Evolutionary conservation across 37 sponge, comb jelly and placozoan genomes (phyloP).

Genomic region (Corticium candelabrum): DNA sequence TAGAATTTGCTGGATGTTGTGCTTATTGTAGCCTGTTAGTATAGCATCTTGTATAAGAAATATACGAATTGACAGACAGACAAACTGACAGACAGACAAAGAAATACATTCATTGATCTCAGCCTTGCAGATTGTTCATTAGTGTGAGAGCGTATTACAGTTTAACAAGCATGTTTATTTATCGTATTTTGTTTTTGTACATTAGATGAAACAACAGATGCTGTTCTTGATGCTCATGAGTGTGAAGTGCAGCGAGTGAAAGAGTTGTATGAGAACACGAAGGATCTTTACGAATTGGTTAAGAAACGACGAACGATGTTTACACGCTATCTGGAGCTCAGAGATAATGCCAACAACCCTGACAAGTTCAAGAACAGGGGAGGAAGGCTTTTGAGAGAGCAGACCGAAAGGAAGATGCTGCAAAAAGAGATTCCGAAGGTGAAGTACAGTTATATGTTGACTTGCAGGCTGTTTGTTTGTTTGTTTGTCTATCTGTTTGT

Average conservation of each 20-base stretch:
- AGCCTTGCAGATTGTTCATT: not conserved
- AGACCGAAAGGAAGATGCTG: not conserved
- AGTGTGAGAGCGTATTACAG: not conserved
- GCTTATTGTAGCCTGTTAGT: no score
- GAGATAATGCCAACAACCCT: not conserved
- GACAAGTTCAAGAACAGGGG: not conserved
- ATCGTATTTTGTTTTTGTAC: not conserved
- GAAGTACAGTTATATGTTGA: no score
- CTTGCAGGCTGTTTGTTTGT: no score
- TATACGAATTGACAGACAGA: no score
- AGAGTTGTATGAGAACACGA: not conserved
- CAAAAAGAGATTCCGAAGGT: not conserved
- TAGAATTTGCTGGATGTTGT: no score
- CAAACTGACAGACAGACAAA: no score
- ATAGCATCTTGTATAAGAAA: no score
- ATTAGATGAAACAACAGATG: not conserved
- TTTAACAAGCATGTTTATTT: not conserved
- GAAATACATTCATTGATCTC: no score
- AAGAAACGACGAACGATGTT: not conserved
- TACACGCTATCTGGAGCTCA: not conserved
- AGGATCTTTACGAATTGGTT: not conserved
- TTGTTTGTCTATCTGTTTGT: no score
- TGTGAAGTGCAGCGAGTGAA: not conserved
- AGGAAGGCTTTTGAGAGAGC: not conserved
- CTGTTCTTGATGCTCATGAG: not conserved